phyloP scores from a whole-genome alignment of 2,113 vertebrate genomes.

The Sylvilagus bachmani region DNA sequence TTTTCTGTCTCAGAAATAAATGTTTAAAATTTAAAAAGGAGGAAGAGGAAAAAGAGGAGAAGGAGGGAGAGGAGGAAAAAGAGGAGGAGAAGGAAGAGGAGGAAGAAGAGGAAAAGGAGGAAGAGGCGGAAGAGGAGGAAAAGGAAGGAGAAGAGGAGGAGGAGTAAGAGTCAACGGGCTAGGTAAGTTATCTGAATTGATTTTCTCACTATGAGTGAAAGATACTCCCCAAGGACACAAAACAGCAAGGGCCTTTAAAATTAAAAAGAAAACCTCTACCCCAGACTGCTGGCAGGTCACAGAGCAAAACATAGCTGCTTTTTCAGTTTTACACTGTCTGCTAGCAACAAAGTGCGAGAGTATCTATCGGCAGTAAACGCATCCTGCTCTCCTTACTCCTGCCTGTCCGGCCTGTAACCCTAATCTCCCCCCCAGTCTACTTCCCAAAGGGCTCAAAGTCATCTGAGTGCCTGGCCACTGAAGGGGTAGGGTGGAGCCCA shows the following conservation, averaged over 20 bases:
- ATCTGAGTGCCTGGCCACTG: neutral
- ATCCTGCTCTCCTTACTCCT: neutral
- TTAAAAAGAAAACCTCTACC: neutral
- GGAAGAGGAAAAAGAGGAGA: no score
- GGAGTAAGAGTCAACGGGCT: neutral
- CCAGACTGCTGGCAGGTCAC: neutral
- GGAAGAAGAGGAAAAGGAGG: no score
- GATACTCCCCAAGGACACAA: neutral
- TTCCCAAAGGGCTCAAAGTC: neutral
- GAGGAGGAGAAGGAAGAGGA: no score
- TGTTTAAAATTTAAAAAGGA: no score
- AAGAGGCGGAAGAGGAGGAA: no score
- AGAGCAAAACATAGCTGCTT: neutral
- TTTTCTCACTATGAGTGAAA: neutral
- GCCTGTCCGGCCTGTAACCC: neutral
- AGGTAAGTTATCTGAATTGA: neutral
- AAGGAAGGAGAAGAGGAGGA: neutral
- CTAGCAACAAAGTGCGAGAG: neutral
- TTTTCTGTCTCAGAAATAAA: no score
- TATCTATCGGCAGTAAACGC: neutral
- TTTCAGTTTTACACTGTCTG: neutral
- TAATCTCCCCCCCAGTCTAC: neutral
- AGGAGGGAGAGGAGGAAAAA: no score
- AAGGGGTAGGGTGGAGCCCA: no score
- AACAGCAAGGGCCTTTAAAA: neutral